A percentile compares a stretch with the other conserved stretches of the same genome.
Evolutionary conservation across 2,888 invertebrate species (phyloP).

Genomic region (Adineta ricciae): DNA sequence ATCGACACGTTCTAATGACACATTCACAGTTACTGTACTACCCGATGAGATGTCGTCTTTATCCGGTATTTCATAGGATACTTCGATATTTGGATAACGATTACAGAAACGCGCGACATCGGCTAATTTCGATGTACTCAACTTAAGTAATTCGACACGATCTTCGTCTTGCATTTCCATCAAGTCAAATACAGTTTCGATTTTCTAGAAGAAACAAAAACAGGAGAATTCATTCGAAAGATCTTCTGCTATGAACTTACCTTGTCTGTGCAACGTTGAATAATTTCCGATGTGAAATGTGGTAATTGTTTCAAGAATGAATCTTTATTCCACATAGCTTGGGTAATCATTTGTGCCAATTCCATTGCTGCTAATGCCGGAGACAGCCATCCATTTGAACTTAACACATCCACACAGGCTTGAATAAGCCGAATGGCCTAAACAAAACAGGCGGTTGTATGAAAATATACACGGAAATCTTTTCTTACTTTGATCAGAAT

Average conservation of each 20-base stretch:
- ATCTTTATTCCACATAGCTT: constrained; percentile 99
- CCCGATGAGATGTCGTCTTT: constrained; percentile 21
- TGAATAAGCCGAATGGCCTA: constrained; percentile 37
- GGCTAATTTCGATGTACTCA: constrained; percentile 69
- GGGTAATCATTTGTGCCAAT: constrained; percentile 96
- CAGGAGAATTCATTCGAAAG: not conserved
- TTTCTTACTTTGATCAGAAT: constrained; percentile 62
- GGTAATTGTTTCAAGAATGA: constrained; percentile 91
- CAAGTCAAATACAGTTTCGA: constrained; percentile 85
- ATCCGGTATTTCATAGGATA: constrained; percentile 73
- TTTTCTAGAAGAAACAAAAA: constrained; percentile 52
- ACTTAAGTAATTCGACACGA: constrained; percentile 62
- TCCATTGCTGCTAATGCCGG: constrained; percentile 99
- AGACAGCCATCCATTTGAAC: constrained; percentile 90
- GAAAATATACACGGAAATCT: no score
- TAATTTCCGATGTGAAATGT: constrained; percentile 76
- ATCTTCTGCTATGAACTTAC: not conserved
- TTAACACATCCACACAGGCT: constrained; percentile 82
- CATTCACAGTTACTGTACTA: constrained; percentile 73
- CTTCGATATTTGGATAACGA: constrained; percentile 92
- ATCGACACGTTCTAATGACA: constrained; percentile 86
- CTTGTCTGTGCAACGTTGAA: constrained; percentile 79
- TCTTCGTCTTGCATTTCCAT: constrained; percentile 84
- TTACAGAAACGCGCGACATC: constrained; percentile 98
- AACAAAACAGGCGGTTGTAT: no score